Conservation (phyloP, 2,888 invertebrate species). For the Diaperis boleti region DNA sequence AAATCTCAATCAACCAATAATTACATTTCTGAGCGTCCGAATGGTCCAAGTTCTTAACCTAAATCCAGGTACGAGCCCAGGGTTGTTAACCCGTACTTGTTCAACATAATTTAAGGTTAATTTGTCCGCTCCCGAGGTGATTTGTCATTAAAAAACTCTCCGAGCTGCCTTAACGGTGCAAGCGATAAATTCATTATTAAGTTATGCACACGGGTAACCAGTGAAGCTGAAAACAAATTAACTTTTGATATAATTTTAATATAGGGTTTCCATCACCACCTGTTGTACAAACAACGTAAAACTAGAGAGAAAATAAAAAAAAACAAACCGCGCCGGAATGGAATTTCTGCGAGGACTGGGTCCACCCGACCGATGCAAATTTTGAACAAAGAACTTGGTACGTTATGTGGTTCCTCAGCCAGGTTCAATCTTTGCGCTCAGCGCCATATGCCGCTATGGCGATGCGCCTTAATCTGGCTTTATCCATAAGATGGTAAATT, state of each 20-base stretch:
- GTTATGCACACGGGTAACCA: constrained; percentile 29
- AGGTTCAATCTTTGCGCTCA: constrained; percentile 6
- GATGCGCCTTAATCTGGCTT: background rate
- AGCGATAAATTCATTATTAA: constrained; percentile 34
- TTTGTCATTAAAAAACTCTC: constrained; percentile 32
- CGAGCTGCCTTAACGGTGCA: constrained; percentile 29
- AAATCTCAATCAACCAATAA: constrained; percentile 24
- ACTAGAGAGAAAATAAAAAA: constrained; percentile 41
- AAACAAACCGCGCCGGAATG: constrained; percentile 52
- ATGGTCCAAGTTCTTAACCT: constrained; percentile 4
- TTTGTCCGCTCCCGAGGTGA: constrained; percentile 27
- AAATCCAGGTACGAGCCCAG: constrained; percentile 15
- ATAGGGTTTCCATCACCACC: constrained; percentile 62
- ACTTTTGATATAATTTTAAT: constrained; percentile 63
- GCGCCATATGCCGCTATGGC: background rate
- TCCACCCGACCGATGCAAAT: constrained; percentile 42
- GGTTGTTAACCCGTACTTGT: constrained; percentile 27
- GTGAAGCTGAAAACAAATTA: constrained; percentile 55
- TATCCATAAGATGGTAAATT: background rate
- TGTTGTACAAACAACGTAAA: constrained; percentile 55
- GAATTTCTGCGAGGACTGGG: constrained; percentile 43
- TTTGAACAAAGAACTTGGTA: constrained; percentile 40
- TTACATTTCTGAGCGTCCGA: constrained; percentile 9
- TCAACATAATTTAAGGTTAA: constrained; percentile 31
- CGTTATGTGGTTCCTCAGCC: constrained; percentile 30